Conservation (phyloP, 2,888 invertebrate species). For the Amphiduros pacificus region DNA sequence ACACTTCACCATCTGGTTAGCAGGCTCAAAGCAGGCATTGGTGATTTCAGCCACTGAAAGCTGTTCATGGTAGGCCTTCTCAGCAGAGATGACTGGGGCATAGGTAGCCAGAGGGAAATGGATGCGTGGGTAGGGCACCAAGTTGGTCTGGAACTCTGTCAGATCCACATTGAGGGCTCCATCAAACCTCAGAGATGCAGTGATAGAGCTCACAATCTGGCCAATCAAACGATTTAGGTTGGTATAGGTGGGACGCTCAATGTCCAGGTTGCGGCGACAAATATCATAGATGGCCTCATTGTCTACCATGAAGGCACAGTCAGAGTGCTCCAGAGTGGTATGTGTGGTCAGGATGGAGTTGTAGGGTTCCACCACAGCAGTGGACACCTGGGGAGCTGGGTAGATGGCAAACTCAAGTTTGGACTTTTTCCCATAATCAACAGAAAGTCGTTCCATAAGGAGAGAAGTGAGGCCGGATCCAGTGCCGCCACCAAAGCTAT, state of each 20-base stretch:
- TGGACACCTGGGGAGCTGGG: slow-evolving; percentile 46
- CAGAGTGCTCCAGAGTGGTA: slow-evolving; percentile 50
- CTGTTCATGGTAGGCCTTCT: slow-evolving; percentile 2
- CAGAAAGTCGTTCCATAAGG: slow-evolving; percentile 66
- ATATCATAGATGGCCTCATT: slow-evolving; percentile 69
- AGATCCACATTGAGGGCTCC: background rate
- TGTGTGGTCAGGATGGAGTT: slow-evolving; percentile 52
- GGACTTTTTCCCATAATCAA: slow-evolving; percentile 65
- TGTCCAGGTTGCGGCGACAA: slow-evolving; percentile 80
- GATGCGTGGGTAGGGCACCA: slow-evolving; percentile 1
- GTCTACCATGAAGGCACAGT: slow-evolving; percentile 47
- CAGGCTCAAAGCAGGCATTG: slow-evolving; percentile 1
- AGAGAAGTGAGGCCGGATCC: slow-evolving; percentile 70
- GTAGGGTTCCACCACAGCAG: slow-evolving; percentile 52
- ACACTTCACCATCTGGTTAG: slow-evolving; percentile 2
- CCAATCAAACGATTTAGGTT: slow-evolving; percentile 74
- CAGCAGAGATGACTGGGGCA: background rate
- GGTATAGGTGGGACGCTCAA: slow-evolving; percentile 81
- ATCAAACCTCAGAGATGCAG: slow-evolving; percentile 1
- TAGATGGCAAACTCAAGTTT: slow-evolving; percentile 54
- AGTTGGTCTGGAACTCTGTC: background rate
- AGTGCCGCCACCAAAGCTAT: slow-evolving; percentile 69
- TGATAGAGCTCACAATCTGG: slow-evolving; percentile 3
- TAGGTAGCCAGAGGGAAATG: background rate
- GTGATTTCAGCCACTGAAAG: background rate